These are phyloP conservation scores for Corythoichthys intestinalis DNA, from an alignment of 2,113 vertebrate species.

Conservation along the genomic window DNA sequence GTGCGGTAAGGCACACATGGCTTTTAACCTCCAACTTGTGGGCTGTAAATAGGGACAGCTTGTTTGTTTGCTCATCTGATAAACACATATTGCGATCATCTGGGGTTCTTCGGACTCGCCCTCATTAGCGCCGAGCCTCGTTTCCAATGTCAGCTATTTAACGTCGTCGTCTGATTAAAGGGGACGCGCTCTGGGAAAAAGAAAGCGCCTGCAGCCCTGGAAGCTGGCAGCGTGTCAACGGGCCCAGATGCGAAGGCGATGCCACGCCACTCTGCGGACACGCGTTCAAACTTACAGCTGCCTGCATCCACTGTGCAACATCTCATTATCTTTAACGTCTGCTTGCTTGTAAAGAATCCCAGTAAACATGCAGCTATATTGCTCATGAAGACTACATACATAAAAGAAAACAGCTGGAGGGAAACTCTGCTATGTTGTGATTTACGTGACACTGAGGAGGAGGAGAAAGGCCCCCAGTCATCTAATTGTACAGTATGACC, in stretches of 20 bases:
- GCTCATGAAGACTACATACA: constrained; percentile 16
- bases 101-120: constrained; percentile 25
- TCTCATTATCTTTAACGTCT: constrained; percentile 48
- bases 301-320: constrained; percentile 23
- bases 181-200: constrained; percentile 1
- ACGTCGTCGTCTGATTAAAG: constrained; percentile 52
- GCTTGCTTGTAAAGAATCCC: constrained; percentile 46
- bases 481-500: constrained; percentile 42
- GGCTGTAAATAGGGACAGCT: constrained; percentile 38
- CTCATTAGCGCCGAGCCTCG: constrained; percentile 49
- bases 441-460: constrained; percentile 29
- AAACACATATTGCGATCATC: constrained; percentile 62
- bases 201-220: constrained; percentile 24
- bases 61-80: constrained; percentile 49
- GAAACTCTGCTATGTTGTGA: constrained; percentile 26
- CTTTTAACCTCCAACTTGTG: constrained; percentile 28
- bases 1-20: constrained; percentile 9
- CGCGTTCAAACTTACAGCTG: neutral
- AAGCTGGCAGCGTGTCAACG: constrained; percentile 36
- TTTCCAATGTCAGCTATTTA: constrained; percentile 36
- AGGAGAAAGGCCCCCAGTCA: constrained; percentile 25
- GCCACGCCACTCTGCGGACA: neutral
- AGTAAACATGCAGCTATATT: constrained; percentile 30
- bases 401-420: constrained; percentile 42
- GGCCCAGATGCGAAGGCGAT: constrained; percentile 41